Percentiles rank a stretch among this genome's conserved stretches.
Conservation (phyloP, 2,797 vertebrate species). For the Platyrinchus mystaceus region DNA sequence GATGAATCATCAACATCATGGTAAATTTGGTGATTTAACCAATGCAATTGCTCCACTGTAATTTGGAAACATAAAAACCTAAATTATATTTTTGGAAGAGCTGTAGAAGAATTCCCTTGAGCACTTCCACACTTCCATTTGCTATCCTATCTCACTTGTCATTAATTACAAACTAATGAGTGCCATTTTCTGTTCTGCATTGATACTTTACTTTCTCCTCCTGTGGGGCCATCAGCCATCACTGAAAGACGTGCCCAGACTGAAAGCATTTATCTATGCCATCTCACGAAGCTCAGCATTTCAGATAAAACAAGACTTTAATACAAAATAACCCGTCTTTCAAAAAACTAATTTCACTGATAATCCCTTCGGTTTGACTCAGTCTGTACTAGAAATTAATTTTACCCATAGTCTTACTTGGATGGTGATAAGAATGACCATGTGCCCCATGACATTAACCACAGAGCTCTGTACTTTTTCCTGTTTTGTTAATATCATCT, state of each 20-base stretch:
- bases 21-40: slow-evolving; percentile 25
- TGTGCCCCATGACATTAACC: neutral
- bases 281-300: neutral
- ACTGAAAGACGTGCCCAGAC: slow-evolving; percentile 13
- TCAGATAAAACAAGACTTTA: slow-evolving; percentile 21
- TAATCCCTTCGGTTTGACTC: neutral
- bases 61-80: slow-evolving; percentile 4
- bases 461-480: neutral
- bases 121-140: slow-evolving; percentile 48
- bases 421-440: neutral
- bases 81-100: slow-evolving; percentile 8
- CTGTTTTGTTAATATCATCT: neutral
- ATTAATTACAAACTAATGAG: slow-evolving; percentile 61
- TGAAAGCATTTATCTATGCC: slow-evolving; percentile 26
- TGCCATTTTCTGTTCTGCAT: slow-evolving; percentile 40
- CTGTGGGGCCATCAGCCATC: slow-evolving; percentile 22
- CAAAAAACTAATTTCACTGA: slow-evolving; percentile 20
- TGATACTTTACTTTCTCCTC: slow-evolving; percentile 48
- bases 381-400: neutral
- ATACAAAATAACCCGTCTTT: neutral
- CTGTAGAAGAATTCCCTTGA: slow-evolving; percentile 27
- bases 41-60: neutral
- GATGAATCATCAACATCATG: neutral
- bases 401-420: neutral
- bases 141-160: slow-evolving; percentile 57